Conservation (phyloP, 2,888 invertebrate genomes). For the Sialis fuliginosa region DNA sequence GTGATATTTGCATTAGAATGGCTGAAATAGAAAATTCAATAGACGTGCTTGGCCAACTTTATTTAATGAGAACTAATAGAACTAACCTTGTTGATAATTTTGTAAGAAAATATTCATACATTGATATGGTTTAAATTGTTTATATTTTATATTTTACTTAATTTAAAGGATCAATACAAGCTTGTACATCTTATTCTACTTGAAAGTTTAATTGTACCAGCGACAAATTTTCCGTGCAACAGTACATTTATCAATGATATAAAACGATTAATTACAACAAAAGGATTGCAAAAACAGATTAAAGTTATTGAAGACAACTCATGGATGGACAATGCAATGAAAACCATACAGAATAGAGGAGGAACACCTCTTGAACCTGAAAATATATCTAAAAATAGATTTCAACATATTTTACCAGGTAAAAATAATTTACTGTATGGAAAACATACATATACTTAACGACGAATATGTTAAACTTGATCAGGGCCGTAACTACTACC, state of each 20-base stretch:
- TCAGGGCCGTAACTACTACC: no score
- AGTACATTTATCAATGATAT: conserved; percentile 16
- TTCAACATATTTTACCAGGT: conserved; percentile 22
- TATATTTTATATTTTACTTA: background rate
- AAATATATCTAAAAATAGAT: conserved; percentile 20
- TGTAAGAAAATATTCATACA: conserved; percentile 1
- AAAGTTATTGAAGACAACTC: conserved; percentile 19
- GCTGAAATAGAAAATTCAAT: conserved; percentile 23
- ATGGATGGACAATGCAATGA: conserved; percentile 26
- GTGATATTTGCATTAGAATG: conserved; percentile 33
- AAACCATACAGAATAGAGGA: conserved; percentile 10
- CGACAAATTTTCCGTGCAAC: conserved; percentile 20
- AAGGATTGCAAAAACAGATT: conserved; percentile 18
- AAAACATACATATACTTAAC: no score
- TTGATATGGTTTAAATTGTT: background rate
- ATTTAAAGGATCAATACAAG: conserved; percentile 24
- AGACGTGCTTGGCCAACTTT: conserved; percentile 18
- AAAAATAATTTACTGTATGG: conserved; percentile 1
- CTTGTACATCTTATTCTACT: conserved; percentile 26
- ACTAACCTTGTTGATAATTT: conserved; percentile 24
- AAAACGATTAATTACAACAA: conserved; percentile 14
- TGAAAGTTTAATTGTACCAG: conserved; percentile 22
- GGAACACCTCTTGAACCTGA: conserved; percentile 11
- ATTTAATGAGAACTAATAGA: conserved; percentile 20
- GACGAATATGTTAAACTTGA: no score